Base-by-base conservation (phyloP, 2,113 vertebrate species). In the Abramis brama region DNA sequence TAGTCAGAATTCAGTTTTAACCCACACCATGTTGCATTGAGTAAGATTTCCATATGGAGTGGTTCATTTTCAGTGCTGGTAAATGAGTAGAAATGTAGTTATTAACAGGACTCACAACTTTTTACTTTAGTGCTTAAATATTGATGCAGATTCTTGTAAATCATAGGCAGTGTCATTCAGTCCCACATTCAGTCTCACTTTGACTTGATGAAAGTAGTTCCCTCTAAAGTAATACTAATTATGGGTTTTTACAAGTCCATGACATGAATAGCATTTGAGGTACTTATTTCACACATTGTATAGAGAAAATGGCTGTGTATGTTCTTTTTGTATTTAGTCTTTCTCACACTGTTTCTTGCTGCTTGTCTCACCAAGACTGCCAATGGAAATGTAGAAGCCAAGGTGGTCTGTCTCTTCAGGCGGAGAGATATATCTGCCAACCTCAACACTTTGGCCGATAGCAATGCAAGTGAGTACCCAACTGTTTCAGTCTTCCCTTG, bases 301-400 rank as follows among this genome's bases (percentile, higher is more conserved):
- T 71, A 71, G 33, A 71, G 19, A 71, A 71, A 70, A 70, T 19
- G 17, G 4, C 66, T 10, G 15, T 10, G 30, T 19, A 9, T 39
- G 66, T 10, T 10, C 3, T 21, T 59, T 33, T n/a, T 87, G 15
- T 80, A 8, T 52, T 27, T 3, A 8, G 9, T 55, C 15, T 77
- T 17, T 45, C 23, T 27, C 39, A 62, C 15, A 62, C 39, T 39
- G 43, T 64, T 57, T 64, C n/a, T 25, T 60, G 15, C 70, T 13
- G 25, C n/a, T 52, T 86, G 60, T 79, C 19, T 73, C 21, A 85
- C 87, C 2, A 90, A 97, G 97, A 98, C 97, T 8, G 97, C 97
- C 91, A 97, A 97, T 90, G 97, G 97, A 17, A 98, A 98, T 0
- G 97, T 97, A 91, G 97, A 97, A 89, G 97, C 97, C 30, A 97